Evolutionary conservation across 1,140 invertebrate genomes (phyloP), one percentile per base, ranked within the genome.

Genomic region (Trialeurodes vaporariorum): DNA sequence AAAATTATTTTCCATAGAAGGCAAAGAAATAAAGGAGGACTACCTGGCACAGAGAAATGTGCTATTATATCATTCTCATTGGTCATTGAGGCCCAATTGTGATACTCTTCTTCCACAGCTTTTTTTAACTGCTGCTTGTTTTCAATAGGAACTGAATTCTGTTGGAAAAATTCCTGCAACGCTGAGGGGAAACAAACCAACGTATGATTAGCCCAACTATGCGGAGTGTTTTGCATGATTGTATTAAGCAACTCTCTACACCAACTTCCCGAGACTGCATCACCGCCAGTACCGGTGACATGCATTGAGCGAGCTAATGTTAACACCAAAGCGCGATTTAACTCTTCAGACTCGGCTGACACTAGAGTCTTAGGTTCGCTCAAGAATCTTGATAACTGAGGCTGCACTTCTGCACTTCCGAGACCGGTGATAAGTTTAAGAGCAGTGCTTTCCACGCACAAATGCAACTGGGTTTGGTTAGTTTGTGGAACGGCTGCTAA

Each of bases 1-100:
- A 97, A 83, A 69, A 98, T 87, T 85, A 96, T 96, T 79, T 97
- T 96, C 87, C 94, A 98, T 0, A 98, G 77, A n/a, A 98, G 80
- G 74, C 90, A 94, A 0, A 94, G 78, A 76, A 98, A 98, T 11
- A 98, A 76, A 1, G 92, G 89, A 26, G 92, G 90, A 2, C 92
- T 93, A 26, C 90, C 88, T 60, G 91, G 89, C 1, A 92, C 88
- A 1, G 94, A 93, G 76, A 98, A 98, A 77, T 98, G 94, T 1
- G 92, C 86, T 71, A 98, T 94, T 17, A 96, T 94, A 76, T 98
- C 94, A 75, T 93, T 94, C 76, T 98, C 95, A 78, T 95, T 96
- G 25, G 87, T 94, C 93, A 97, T 97, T 0, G 92, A 94, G 59
- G 91, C 90, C 94, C 94, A 98, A 76, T 96, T 97, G 60, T 93